phyloP scores from a whole-genome alignment of 2,888 invertebrate species.

The Leptopilina syphax region DNA sequence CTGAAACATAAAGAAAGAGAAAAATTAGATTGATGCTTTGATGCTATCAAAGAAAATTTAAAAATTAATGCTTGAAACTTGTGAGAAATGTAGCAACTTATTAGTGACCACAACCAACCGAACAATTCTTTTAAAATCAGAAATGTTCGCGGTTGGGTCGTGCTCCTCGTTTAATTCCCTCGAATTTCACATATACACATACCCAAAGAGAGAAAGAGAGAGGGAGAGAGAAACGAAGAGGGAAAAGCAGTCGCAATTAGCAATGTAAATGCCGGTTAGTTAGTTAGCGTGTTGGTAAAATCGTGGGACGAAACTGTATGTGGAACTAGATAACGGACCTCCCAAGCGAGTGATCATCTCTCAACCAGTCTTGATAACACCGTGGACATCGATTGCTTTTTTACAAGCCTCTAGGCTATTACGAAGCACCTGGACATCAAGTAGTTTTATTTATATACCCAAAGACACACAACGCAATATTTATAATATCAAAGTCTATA shows the following conservation, averaged over 20 bases:
- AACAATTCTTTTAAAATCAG: conserved; percentile 50
- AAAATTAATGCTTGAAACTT: too few species aligned
- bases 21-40: not conserved
- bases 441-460: not conserved
- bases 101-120: too few species aligned
- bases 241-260: conserved; percentile 74
- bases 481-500: not conserved
- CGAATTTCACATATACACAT: conserved; percentile 62
- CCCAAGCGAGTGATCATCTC: conserved; percentile 74
- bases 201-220: conserved; percentile 49
- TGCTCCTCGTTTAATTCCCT: conserved; percentile 66
- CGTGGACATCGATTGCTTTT: conserved; percentile 65
- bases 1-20: conserved; percentile 20
- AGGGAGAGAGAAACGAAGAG: conserved; percentile 43
- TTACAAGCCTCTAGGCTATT: conserved; percentile 32
- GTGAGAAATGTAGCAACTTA: too few species aligned
- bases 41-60: too few species aligned
- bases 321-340: conserved; percentile 74
- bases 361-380: conserved; percentile 69
- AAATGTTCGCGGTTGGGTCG: conserved; percentile 49
- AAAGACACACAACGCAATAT: not conserved
- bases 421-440: conserved; percentile 21
- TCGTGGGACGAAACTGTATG: conserved; percentile 58
- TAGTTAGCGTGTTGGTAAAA: conserved; percentile 74
- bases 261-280: conserved; percentile 76